Evolutionary conservation across 2,888 invertebrate species (phyloP).

Genomic region (Anthrax anthrax): DNA sequence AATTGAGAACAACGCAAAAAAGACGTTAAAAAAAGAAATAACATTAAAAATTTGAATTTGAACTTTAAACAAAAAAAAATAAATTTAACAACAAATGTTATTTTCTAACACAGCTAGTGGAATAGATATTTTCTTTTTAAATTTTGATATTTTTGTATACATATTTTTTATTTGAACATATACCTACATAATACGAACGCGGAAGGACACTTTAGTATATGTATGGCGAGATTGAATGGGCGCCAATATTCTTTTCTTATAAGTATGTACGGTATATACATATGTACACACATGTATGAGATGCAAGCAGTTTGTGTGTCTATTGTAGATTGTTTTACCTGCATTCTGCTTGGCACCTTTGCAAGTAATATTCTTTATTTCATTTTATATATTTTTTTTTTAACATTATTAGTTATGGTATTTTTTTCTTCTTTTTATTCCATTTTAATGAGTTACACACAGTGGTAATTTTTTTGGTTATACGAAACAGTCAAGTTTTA

Average conservation of each 20-base stretch:
- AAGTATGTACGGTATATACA: no score
- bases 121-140: neutral
- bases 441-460: neutral
- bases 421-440: no score
- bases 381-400: neutral
- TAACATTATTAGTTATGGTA: no score
- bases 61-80: neutral
- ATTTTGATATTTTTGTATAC: neutral
- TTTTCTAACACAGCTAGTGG: no score
- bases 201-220: neutral
- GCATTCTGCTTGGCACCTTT: neutral
- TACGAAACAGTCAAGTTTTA: neutral
- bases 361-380: neutral
- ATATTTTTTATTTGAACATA: neutral
- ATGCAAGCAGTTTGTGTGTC: no score
- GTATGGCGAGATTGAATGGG: constrained; percentile 4
- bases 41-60: neutral
- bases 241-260: constrained; percentile 8
- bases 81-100: neutral
- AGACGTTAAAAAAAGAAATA: no score
- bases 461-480: neutral
- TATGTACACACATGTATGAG: no score
- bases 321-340: neutral
- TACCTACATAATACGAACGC: no score
- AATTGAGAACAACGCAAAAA: neutral